Conservation (phyloP, 2,113 vertebrate species). For the Tauraco erythrolophus region DNA sequence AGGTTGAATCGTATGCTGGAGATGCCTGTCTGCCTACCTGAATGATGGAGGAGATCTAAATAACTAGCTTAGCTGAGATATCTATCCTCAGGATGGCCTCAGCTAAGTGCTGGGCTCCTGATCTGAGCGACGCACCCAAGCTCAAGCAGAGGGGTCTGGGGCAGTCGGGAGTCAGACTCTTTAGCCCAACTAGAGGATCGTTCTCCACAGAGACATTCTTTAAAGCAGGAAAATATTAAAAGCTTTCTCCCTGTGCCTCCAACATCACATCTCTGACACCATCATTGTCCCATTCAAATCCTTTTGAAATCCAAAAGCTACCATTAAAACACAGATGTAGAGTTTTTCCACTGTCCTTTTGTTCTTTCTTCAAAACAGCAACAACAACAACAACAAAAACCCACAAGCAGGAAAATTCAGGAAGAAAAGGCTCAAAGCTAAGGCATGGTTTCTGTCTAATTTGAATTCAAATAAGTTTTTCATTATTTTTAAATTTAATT, state of each 20-base stretch:
- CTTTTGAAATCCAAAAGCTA: background rate
- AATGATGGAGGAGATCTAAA: conserved; percentile 4
- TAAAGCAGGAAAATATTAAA: background rate
- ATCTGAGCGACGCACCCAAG: background rate
- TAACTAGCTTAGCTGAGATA: background rate
- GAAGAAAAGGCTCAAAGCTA: conserved; percentile 28
- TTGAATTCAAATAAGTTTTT: conserved; percentile 51
- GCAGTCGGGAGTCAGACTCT: background rate
- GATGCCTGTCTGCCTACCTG: background rate
- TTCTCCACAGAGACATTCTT: background rate
- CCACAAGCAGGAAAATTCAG: background rate
- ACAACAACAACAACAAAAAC: background rate
- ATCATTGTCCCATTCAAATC: background rate
- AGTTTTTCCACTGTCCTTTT: background rate
- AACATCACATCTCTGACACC: background rate
- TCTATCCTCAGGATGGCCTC: background rate
- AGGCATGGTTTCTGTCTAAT: conserved; percentile 15
- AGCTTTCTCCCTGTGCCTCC: background rate
- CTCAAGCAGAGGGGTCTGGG: background rate
- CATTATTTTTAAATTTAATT: conserved; percentile 54
- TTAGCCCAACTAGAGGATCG: background rate
- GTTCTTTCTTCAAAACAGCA: background rate
- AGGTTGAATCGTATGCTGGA: background rate
- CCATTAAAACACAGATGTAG: background rate
- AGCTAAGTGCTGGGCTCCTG: background rate